Base-by-base conservation (phyloP, 2,113 vertebrate species). In the Archilochus colubris region DNA sequence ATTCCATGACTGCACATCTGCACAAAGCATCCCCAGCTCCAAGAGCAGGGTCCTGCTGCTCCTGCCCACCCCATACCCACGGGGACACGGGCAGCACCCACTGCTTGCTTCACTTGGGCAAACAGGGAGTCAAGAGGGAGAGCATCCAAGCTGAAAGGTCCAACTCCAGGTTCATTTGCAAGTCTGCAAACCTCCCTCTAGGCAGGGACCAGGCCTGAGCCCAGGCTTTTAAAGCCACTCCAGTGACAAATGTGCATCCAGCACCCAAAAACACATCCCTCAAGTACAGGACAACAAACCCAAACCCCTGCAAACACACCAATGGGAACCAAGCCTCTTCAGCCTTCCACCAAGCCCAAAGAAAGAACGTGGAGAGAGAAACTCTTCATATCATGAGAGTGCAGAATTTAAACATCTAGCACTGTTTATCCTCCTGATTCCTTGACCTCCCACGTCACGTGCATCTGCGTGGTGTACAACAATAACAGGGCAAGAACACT, bases 51-150 rank as follows among this genome's bases (percentile, higher is more conserved):
- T 70, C 53, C 68, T 2, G 1, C 9, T 19, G 13, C 55, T 61
- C 69, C 50, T 6, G 70, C 43, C 43, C 20, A 62, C 17, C 3
- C 36, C 48, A 9, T 4, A 51, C 43, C 44, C 2, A 20, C 0
- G 0, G 7, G 88, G 77, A 57, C 48, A 18, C 7, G 2, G 19
- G 44, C 10, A 43, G 78, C 4, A 1, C 53, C 4, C 22, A 1
- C 18, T 6, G 80, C 68, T 50, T 27, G 0, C 12, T 13, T 44
- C 1, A 0, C 1, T 33, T 14, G 0, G 6, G 18, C 51, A 86
- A 20, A 16, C 24, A 55, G 66, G 8, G 10, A 21, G 10, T 36
- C 12, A 5, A 72, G 55, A 7, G 21, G 62, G 54, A n/a, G 27
- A 18, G 31, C 12, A 50, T 4, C 57, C 7, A 10, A 77, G 72